Conservation (phyloP, 2,797 vertebrate species). For the Lithobates sylvaticus region DNA sequence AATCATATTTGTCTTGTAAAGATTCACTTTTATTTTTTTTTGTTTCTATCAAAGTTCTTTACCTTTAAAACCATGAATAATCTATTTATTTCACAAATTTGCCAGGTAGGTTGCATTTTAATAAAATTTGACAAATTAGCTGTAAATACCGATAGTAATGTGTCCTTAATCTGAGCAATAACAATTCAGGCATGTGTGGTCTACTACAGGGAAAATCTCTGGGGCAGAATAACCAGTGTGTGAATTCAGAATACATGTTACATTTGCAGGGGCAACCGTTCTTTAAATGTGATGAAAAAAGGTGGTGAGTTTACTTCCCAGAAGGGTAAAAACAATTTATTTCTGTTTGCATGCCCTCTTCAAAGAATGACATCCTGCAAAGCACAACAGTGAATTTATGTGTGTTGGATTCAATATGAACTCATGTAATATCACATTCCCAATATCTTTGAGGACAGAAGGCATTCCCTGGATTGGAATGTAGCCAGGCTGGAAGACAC, state of each 20-base stretch:
- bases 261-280: background rate
- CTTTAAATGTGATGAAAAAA: background rate
- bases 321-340: background rate
- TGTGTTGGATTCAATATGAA: too few relatives aligned
- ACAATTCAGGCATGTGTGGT: too few relatives aligned
- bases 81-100: background rate
- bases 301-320: background rate
- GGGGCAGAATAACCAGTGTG: background rate
- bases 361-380: background rate
- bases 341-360: background rate
- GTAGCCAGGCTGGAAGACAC: too few relatives aligned
- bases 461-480: too few relatives aligned
- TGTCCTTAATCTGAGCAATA: too few relatives aligned
- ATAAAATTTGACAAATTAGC: slow-evolving; percentile 1
- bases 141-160: background rate
- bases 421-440: too few relatives aligned
- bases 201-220: too few relatives aligned
- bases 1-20: too few relatives aligned
- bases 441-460: too few relatives aligned
- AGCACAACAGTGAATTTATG: background rate
- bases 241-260: background rate
- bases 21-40: background rate
- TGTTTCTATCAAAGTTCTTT: background rate
- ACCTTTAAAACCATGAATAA: background rate
- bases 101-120: too few relatives aligned